Evolutionary conservation across 1,140 invertebrate species (phyloP).

Genomic region (Eumeta japonica): DNA sequence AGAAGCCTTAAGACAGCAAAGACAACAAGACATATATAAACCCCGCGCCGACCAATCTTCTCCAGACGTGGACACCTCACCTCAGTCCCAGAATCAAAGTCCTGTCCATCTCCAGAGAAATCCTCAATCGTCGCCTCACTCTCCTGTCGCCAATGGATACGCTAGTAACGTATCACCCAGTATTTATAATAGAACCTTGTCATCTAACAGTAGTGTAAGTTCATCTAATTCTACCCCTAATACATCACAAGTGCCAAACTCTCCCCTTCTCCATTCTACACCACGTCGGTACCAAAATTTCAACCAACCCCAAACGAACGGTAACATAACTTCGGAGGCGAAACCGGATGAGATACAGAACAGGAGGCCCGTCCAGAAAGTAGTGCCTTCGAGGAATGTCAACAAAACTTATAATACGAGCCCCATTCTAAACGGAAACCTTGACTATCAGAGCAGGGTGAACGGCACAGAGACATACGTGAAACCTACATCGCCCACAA

Average conservation of each 20-base stretch:
- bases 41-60: slow-evolving; percentile 57
- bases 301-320: slow-evolving; percentile 35
- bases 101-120: slow-evolving; percentile 26
- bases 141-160: slow-evolving; percentile 51
- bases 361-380: slow-evolving; percentile 61
- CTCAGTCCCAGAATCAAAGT: slow-evolving; percentile 25
- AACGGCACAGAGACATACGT: slow-evolving; percentile 62
- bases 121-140: slow-evolving; percentile 36
- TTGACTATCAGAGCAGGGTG: slow-evolving; percentile 29
- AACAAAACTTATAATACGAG: slow-evolving; percentile 42
- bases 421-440: slow-evolving; percentile 38
- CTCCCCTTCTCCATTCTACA: slow-evolving; percentile 46
- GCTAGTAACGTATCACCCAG: slow-evolving; percentile 38
- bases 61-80: slow-evolving; percentile 42
- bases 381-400: slow-evolving; percentile 58
- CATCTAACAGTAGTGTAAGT: slow-evolving; percentile 35
- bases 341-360: no score
- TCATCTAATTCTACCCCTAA: slow-evolving; percentile 26
- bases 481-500: slow-evolving; percentile 71
- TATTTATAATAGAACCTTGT: slow-evolving; percentile 33
- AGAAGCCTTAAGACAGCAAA: slow-evolving; percentile 80
- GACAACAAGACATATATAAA: slow-evolving; percentile 76
- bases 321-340: slow-evolving; percentile 32
- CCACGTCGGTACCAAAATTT: slow-evolving; percentile 41
- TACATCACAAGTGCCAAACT: slow-evolving; percentile 34